Percentiles rank a stretch among this genome's conserved stretches.
These are phyloP conservation scores for Eleutherodactylus coqui DNA, from an alignment of 2,797 vertebrate genomes.

Conservation along the genomic window DNA sequence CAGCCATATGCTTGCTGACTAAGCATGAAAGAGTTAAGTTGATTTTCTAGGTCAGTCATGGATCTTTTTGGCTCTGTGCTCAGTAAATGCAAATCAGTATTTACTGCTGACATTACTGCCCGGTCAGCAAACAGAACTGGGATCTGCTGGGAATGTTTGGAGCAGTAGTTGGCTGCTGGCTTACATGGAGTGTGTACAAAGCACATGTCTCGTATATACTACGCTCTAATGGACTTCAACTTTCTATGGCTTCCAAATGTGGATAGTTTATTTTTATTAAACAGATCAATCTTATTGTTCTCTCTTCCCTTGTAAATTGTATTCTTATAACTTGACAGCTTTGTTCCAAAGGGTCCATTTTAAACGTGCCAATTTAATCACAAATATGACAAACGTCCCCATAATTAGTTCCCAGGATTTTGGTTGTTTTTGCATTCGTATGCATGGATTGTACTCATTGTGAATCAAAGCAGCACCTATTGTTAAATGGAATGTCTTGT, in stretches of 20 bases:
- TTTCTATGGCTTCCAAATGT: constrained; percentile 10
- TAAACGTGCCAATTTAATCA: neutral
- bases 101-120: constrained; percentile 45
- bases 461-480: neutral
- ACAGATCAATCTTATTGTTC: neutral
- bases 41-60: constrained; percentile 13
- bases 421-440: neutral
- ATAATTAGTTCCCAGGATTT: neutral
- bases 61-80: constrained; percentile 16
- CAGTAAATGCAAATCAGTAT: constrained; percentile 31
- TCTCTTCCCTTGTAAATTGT: neutral
- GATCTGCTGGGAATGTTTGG: neutral
- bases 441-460: neutral
- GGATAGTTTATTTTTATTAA: neutral
- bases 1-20: neutral
- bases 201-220: neutral
- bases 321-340: neutral
- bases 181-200: neutral
- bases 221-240: neutral
- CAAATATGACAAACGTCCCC: neutral
- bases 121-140: neutral
- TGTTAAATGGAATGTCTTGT: neutral
- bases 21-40: constrained; percentile 4
- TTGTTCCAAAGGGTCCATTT: neutral
- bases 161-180: neutral